Base-by-base conservation (phyloP, 1,140 invertebrate species). In the Drosophila baimaii region DNA sequence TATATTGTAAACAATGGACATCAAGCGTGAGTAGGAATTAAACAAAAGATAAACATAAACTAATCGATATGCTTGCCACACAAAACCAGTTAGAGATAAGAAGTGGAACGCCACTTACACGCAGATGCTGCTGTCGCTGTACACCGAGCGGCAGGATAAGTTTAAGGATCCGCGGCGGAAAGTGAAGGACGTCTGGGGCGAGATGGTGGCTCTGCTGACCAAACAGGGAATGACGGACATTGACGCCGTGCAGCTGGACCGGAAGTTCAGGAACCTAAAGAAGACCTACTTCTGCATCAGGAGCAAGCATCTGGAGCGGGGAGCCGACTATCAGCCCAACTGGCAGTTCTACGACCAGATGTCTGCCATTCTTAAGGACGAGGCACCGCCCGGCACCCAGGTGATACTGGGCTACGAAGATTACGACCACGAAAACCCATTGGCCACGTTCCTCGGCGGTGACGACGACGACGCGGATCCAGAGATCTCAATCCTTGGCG, bases 261-360 rank as follows among this genome's bases (percentile, higher is more conserved):
- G 62, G 10, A 69, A 69, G 15, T 69, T 69, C 15, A 69, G 65
- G 37, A 69, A 69, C 65, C 29, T 69, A 8, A 69, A 69, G 21
- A 69, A 69, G 31, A 69, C 65, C 9, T 69, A 35, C 27, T 66
- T 44, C 21, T 44, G n/a, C 35, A 51, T 69, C 31, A 13, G 25
- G 23, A 68, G 10, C 21, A 66, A 49, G 21, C 27, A 52, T 0
- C 2, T 31, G 44, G 25, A 29, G 13, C 49, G 31, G 12, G 62
- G 33, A 4, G 17, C 27, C 6, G 6, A 39, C 0, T 66, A 23
- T 9, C 46, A 69, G 23, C 62, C 37, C 1, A 52, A 61, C 46
- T 69, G 65, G 65, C 35, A 31, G 25, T 69, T 44, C 17, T 69
- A 66, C 65, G 46, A 68, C 17, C 27, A 41, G 13, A 69, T 69